Evolutionary conservation across 2,888 invertebrate species (phyloP), one percentile per base, ranked within the genome.

Genomic region (Trilocha varians): DNA sequence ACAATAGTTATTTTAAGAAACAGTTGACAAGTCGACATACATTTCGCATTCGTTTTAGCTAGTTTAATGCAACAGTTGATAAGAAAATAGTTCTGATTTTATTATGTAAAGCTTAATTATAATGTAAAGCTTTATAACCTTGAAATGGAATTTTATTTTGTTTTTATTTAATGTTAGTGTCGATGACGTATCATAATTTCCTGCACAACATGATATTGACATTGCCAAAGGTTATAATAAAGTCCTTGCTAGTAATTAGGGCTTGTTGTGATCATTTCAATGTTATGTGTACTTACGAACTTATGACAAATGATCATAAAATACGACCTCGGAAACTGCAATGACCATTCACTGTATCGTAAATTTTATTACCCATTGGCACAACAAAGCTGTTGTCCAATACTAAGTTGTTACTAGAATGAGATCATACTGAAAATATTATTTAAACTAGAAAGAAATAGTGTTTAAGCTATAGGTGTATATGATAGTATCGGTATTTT

Each of bases 311-410:
- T 11, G 47, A 50, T 49, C 50, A 62, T 67, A 59, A 59, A 62
- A 52, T 47, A 41, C 55, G 63, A 60, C 68, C 64, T 64, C 55
- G 55, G 38, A 43, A 55, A 50, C 50, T 59, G 60, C 59, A 62
- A 58, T 59, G 53, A 40, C 47, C 48, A 48, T 51, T 51, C 48
- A 53, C 25, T 25, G 52, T 57, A 57, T 61, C 67, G 59, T 73
- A 66, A 74, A 53, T 63, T 63, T 70, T 68, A 72, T 62, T 60
- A 50, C 53, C 47, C 40, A 52, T 49, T 53, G 56, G 57, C 49
- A 59, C 59, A 57, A 57, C 55, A 57, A 47, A 51, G 40, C 39
- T 38, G 34, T 45, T 40, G 38, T 46, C 52, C 50, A 50, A 50
- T 53, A 18, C 5, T 8, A 25, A 25, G 11, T 25, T 51, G 49